Evolutionary conservation across 2,888 invertebrate species (phyloP), one percentile per base, ranked within the genome.

Genomic region (Spodoptera exigua): DNA sequence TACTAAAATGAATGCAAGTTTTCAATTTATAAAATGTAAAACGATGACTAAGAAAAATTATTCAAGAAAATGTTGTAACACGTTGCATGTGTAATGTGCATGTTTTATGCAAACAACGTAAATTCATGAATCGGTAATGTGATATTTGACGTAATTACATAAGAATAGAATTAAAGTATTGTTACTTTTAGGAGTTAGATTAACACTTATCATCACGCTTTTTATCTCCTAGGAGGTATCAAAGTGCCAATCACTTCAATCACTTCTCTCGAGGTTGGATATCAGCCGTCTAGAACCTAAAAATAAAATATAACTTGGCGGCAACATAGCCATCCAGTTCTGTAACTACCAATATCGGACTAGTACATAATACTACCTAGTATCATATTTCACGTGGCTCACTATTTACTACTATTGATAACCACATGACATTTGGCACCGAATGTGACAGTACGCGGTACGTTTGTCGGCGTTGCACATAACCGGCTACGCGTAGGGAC

Each of bases 11-110:
- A 39, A 70, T 14, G 13, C 48, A 49, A 21, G 32, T 70, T 48
- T 49, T 40, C 27, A 70, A 13, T 16, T 43, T 37, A 45, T 54
- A 17, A 2, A 54, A 46, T 54, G 40, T 40, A 67, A 59, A 57
- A 7, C 47, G 57, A 61, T 71, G 65, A 67, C 49, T 67, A 73
- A 73, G 48, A 49, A 53, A 39, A 58, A 60, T 57, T 61, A 72
- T 68, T 68, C 60, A 56, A 65, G 46, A 48, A n/a, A 54, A 61
- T 62, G 54, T 62, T 45, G 73, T 68, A 59, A 64, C 51, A 17
- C 45, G 39, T 49, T 69, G 64, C 61, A 73, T 68, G 64, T 60
- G 17, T 49, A 56, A 73, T 68, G 64, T 55, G 17, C 43, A 56
- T 62, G 18, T 37, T 27, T 32, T 32, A 66, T 48, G 43, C 48